phyloP scores from a whole-genome alignment of 1,140 invertebrate genomes.

The Drosophila cardini region DNA sequence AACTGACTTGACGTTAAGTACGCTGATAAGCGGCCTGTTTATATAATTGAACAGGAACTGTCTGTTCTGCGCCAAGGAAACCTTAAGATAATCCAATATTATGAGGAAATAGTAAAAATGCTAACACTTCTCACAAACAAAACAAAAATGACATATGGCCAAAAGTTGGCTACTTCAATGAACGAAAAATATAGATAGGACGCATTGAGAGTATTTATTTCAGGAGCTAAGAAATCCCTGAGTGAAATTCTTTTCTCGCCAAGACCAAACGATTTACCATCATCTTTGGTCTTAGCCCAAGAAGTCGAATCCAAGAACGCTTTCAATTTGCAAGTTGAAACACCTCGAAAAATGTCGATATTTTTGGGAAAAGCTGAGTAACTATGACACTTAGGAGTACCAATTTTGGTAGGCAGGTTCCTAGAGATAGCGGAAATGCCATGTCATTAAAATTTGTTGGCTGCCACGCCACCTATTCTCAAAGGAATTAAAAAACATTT shows the following conservation, averaged over 20 bases:
- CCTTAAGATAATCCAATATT: conserved; percentile 21
- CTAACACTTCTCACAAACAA: no score
- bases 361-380: no score
- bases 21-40: conserved; percentile 45
- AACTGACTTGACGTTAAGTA: conserved; percentile 40
- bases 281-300: conserved; percentile 47
- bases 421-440: no score
- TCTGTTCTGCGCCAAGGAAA: conserved; percentile 31
- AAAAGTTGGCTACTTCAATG: neutral
- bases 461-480: no score
- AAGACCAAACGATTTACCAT: conserved; percentile 38
- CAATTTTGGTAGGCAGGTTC: no score
- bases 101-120: conserved; percentile 37
- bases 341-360: no score
- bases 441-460: no score
- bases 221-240: conserved; percentile 8
- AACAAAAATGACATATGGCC: neutral
- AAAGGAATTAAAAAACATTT: no score
- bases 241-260: conserved; percentile 35
- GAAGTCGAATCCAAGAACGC: conserved; percentile 45
- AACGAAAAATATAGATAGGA: conserved; percentile 29
- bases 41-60: conserved; percentile 46
- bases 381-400: no score
- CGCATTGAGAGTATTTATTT: conserved; percentile 19
- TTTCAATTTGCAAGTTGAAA: conserved; percentile 45